Evolutionary conservation across 1,140 invertebrate genomes (phyloP), one percentile per base, ranked within the genome.

Genomic region (Acyrthosiphon pisum): DNA sequence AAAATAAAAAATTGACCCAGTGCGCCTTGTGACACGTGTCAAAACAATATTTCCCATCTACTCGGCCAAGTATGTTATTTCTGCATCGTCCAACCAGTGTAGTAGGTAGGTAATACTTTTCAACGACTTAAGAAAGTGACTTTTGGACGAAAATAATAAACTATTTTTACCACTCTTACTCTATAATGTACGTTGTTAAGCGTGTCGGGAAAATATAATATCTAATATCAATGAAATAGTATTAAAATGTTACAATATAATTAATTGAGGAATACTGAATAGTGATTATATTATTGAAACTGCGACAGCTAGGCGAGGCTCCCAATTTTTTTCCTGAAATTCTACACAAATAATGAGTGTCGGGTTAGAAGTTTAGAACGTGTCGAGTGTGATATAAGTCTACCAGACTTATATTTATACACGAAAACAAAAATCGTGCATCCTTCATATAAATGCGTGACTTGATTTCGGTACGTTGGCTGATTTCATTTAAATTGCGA

Each of bases 51-150:
- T 48, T 89, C 20, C 22, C 35, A 37, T 50, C n/a, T 89, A 89
- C 84, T 50, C 46, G 48, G 46, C 87, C 87, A 89, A 89, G 48
- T 89, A n/a, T 35, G 86, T 89, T 89, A 89, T 89, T 89, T 89
- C 87, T 89, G 86, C 86, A 22, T 35, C 86, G 44, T n/a, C 83
- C 41, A 23, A 30, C 41, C 3, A 84, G 9, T 37, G 26, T 30
- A 6, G 60, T 68, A n/a, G 68, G 35, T 81, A 81, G 76, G 35
- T 83, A 83, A 93, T 94, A 30, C 94, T 94, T 94, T 95, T 95
- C 22, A 44, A 84, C 41, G 37, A 44, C 41, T 26, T 4, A 37
- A 35, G 0, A 83, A 83, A 83, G 35, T 35, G 76, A 8, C 35
- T 22, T 83, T 37, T 23, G 76, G 76, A 83, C 76, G n/a, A 83